Evolutionary conservation across 2,888 invertebrate genomes (phyloP), one percentile per base, ranked within the genome.

Genomic region (Lordiphosa fenestrarum): DNA sequence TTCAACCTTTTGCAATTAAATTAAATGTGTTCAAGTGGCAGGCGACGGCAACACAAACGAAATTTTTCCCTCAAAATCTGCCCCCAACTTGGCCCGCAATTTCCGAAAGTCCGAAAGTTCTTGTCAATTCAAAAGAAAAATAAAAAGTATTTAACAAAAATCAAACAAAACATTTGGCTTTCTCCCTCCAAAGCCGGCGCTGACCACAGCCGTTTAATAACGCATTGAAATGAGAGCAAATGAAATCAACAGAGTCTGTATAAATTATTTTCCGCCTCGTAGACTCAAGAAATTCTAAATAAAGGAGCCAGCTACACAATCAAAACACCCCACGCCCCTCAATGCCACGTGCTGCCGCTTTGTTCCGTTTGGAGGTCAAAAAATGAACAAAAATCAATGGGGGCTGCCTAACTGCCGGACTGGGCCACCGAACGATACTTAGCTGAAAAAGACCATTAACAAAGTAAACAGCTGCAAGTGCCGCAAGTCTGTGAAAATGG

Each of bases 381-480:
- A 73, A 77, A 81, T 77, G 72, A 74, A 61, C 66, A 62, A 65
- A 71, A 62, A 71, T 73, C 76, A 71, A 68, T 84, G 63, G 63
- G 12, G 38, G 25, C 46, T 12, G 25, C 25, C 25, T 7, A 25
- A 25, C 25, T 25, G 7, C 25, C 6, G 25, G 23, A n/a, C 15
- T 4, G 21, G 30, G 5, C 4, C 35, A 70, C 56, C 74, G 71
- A 71, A 57, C 66, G 70, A 63, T 44, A 73, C 85, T 82, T 63
- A 83, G 81, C 80, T 85, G 85, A 68, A 81, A 81, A 81, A 84
- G 84, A 70, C 81, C 84, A 81, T 81, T 81, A 81, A 81, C 81
- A 85, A 81, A 85, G 81, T 84, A 85, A 81, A 81, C 81, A 85
- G 85, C 85, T 80, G 84, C 71, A 58, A 68, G 76, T 65, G 62